Conservation (phyloP, 2,797 vertebrate species). For the Spheniscus humboldti region DNA sequence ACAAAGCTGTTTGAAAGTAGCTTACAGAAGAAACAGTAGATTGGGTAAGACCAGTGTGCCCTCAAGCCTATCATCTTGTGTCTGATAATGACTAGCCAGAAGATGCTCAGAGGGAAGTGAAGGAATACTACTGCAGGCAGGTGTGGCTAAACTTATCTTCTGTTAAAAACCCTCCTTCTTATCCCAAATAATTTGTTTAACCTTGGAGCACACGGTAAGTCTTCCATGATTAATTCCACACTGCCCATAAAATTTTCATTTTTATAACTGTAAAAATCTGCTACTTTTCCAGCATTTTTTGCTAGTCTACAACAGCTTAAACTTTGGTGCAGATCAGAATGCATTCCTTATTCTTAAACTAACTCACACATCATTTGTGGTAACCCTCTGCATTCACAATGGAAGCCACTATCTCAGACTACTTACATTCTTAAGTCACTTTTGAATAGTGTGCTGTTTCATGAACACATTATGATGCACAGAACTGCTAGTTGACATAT, state of each 20-base stretch:
- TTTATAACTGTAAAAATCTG: background rate
- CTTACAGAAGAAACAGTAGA: background rate
- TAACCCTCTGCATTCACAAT: background rate
- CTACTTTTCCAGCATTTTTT: background rate
- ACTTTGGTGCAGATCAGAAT: background rate
- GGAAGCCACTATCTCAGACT: background rate
- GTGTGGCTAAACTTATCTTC: background rate
- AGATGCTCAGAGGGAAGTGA: background rate
- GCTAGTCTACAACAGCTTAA: background rate
- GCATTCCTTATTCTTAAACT: background rate
- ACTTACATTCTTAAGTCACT: background rate
- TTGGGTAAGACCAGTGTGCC: background rate
- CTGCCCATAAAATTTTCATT: background rate
- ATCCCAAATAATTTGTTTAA: background rate
- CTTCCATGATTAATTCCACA: background rate
- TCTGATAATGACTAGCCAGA: background rate
- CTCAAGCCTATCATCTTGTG: background rate
- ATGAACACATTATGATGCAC: background rate
- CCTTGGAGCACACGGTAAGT: background rate
- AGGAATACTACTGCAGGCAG: background rate
- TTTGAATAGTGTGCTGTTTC: background rate
- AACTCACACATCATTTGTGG: background rate
- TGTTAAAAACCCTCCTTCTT: background rate
- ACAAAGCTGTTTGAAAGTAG: background rate
- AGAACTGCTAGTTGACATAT: conserved; percentile 12